Base-by-base conservation (phyloP, 1,140 invertebrate species). In the Caenorhabditis elegans region DNA sequence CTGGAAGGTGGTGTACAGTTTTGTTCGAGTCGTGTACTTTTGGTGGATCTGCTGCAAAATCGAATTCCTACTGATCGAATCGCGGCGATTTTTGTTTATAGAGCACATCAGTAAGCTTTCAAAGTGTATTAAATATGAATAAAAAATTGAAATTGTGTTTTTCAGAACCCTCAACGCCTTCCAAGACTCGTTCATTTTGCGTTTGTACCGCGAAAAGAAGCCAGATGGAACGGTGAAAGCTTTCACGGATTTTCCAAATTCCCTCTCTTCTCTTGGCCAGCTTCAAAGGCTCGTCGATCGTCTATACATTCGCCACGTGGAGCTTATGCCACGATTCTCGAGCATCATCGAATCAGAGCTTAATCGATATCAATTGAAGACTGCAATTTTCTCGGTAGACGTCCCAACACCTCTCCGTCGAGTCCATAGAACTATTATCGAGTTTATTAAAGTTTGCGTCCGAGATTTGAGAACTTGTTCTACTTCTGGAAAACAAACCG, bases 41-140 rank as follows among this genome's bases (percentile, higher is more conserved):
- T 99, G 6, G 95, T 99, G 5, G 98, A 99, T 92, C 91, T 99
- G 80, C 92, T 99, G 49, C 97, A 96, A 90, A 93, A 95, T 80
- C 92, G 95, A 85, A 93, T 98, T 65, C 97, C 97, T 15, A 92
- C 95, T n/a, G 92, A 95, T 76, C 92, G 95, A 88, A 86, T 98
- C 26, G 95, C 94, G 31, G 96, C 96, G 34, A 92, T 94, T 77
- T 91, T 99, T 84, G 94, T 99, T 4, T 93, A 95, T 84, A 93
- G 94, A 90, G 96, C 96, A n/a, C 96, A 99, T 91, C 94, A 93
- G 88, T 89, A 55, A 75, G 82, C n/a, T 65, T 53, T 28, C 39
- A 2, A 5, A 6, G 13, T 49, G 3, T 3, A 17, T n/a, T 10
- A 55, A 26, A 0, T 0, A 1, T 19, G 1, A 8, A 10, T 39